phyloP scores from a whole-genome alignment of 2,797 vertebrate species.

The Harpagifer antarcticus region DNA sequence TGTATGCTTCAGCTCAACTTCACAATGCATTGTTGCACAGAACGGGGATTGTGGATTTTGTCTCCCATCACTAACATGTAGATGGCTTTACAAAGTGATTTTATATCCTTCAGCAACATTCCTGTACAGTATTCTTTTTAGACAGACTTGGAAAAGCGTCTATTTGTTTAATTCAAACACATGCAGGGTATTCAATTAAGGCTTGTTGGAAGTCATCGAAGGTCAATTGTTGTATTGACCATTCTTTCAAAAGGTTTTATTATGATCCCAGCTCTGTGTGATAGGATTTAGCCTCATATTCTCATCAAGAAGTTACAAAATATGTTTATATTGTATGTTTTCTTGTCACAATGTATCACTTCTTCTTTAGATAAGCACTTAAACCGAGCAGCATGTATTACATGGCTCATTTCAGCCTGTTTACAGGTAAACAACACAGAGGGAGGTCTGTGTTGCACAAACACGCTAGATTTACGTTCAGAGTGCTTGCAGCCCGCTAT shows the following conservation, averaged over 20 bases:
- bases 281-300: neutral
- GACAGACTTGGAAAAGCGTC: neutral
- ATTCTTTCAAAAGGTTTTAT: neutral
- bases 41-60: neutral
- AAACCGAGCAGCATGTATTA: constrained; percentile 31
- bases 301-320: neutral
- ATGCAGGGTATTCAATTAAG: neutral
- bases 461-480: constrained; percentile 53
- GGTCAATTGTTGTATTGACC: no score
- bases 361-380: constrained; percentile 14
- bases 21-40: neutral
- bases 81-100: neutral
- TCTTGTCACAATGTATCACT: constrained; percentile 14
- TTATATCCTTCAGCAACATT: neutral
- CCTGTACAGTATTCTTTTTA: neutral
- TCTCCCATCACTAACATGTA: neutral
- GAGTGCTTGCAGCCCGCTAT: constrained; percentile 34
- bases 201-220: neutral
- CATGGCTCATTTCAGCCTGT: constrained; percentile 54
- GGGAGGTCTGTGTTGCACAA: constrained; percentile 29
- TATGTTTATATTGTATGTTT: neutral
- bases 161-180: neutral
- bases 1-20: constrained; percentile 1
- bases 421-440: constrained; percentile 56
- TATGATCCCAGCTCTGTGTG: neutral